Evolutionary conservation across 23 tunicate species (phyloP), one percentile per base, ranked within the genome.

Genomic region (Halocynthia roretzi): DNA sequence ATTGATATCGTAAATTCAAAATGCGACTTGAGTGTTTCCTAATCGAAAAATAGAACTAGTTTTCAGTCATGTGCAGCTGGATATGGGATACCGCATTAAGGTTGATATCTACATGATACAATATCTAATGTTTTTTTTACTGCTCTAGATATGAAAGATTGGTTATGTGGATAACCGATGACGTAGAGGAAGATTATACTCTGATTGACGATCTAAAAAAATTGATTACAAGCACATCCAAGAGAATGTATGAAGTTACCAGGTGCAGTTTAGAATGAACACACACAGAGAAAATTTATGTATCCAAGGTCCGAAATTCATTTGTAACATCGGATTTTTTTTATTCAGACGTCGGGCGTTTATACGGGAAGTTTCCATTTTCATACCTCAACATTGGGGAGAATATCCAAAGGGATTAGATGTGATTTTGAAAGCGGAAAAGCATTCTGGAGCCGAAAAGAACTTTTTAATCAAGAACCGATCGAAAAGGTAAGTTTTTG

Each of bases 361-460:
- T 53, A 75, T 89, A 21, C 78, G 88, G 51, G 52, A 84, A 51
- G 87, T 89, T n/a, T 40, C 57, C 11, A 77, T 89, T 8, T 20
- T 79, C 14, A 10, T 89, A 8, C 96, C 96, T 6, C 81, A 74
- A 14, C 53, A 88, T 17, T 89, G 96, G 96, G 83, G 85, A 56
- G 62, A 66, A 14, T 55, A 65, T 7, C 96, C 88, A 10, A 62
- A 74, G 7, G 80, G 31, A 21, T 58, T 84, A 60, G 49, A 54
- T 5, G 22, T 54, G 20, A 74, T 74, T 19, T 12, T 54, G 56
- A 54, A 54, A 53, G 50, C 19, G 10, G 56, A 53, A 54, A 52
- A 40, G 8, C 56, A 54, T 54, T 53, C 78, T 7, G 21, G 21
- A 70, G 44, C 80, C 7, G 54, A 62, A 50, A 75, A 82, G 6